Evolutionary conservation across 2,888 invertebrate genomes (phyloP).

Genomic region (Chrysina gloriosa): DNA sequence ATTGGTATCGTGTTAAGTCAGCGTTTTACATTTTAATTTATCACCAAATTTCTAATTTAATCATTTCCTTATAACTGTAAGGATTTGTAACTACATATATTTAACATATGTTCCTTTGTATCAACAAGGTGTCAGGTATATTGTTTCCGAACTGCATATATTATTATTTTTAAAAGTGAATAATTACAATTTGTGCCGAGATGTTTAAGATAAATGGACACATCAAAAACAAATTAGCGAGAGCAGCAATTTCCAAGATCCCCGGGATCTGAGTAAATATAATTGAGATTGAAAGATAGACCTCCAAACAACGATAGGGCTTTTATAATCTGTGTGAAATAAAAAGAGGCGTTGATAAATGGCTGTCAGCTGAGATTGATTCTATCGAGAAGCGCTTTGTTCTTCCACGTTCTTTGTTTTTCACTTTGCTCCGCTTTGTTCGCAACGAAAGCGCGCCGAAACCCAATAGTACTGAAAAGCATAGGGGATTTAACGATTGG

Average conservation of each 20-base stretch:
- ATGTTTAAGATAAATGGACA: not conserved
- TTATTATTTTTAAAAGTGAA: too few species aligned
- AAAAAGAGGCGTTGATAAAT: not conserved
- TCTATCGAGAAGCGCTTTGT: constrained; percentile 1
- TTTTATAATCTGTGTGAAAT: not conserved
- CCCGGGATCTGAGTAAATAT: not conserved
- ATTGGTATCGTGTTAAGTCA: constrained; percentile 6
- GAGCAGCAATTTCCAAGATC: not conserved
- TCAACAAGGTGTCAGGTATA: too few species aligned
- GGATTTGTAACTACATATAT: not conserved
- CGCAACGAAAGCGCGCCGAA: not conserved
- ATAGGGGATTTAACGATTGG: too few species aligned
- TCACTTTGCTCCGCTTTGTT: not conserved
- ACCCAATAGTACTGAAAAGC: too few species aligned
- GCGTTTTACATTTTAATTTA: constrained; percentile 24
- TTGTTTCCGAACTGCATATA: too few species aligned
- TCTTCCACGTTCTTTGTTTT: not conserved
- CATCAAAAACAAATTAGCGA: not conserved
- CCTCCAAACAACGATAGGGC: not conserved
- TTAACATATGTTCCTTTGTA: not conserved
- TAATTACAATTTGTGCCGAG: too few species aligned
- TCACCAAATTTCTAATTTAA: constrained; percentile 12
- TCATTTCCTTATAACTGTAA: constrained; percentile 3
- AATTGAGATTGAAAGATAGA: constrained; percentile 7
- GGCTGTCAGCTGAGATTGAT: constrained; percentile 2